Evolutionary conservation across 2,113 vertebrate species (phyloP).

Genomic region (Burhinus oedicnemus): DNA sequence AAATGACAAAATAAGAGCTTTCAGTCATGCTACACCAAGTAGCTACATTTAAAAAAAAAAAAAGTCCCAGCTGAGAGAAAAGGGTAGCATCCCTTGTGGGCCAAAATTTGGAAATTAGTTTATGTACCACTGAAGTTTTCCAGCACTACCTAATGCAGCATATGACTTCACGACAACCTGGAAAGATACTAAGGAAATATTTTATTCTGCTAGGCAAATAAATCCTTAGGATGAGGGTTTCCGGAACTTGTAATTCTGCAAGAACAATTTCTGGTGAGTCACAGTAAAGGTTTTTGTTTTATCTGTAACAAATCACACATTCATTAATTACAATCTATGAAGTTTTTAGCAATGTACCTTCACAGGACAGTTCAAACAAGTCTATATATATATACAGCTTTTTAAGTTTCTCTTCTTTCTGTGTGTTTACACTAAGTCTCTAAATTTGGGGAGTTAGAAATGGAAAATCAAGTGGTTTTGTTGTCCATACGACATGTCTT

Average conservation of each 20-base stretch:
- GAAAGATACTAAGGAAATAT: background rate
- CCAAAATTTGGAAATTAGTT: background rate
- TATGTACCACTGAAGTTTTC: background rate
- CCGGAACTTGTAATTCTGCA: background rate
- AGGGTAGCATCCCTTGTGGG: background rate
- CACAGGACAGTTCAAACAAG: background rate
- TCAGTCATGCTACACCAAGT: background rate
- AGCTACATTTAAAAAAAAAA: background rate
- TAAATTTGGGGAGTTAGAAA: background rate
- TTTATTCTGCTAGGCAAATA: background rate
- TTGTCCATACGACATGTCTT: background rate
- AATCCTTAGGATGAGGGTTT: background rate
- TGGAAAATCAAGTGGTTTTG: background rate
- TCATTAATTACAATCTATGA: background rate
- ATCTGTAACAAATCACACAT: background rate
- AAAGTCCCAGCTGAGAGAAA: background rate
- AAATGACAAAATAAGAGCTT: background rate
- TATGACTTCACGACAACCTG: background rate
- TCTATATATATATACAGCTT: background rate
- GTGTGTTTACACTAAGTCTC: background rate
- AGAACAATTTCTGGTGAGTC: background rate
- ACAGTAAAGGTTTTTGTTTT: background rate
- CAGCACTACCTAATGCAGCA: background rate
- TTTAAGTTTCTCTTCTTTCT: background rate
- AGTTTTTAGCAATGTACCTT: background rate